phyloP scores from a whole-genome alignment of 2,797 vertebrate genomes.

The Tragopan temminckii region DNA sequence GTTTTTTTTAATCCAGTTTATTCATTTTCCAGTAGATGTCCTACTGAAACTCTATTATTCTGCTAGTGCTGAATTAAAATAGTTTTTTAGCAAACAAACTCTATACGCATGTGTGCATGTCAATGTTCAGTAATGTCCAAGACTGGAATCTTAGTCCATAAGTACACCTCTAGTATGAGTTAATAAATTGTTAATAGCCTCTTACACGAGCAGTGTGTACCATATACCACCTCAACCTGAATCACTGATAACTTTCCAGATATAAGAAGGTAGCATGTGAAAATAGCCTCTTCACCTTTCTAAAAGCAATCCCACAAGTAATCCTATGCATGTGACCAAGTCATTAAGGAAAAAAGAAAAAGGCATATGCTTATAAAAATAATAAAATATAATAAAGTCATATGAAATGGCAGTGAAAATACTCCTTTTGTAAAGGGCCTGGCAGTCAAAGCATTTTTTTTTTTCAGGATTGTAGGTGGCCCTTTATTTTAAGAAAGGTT shows the following conservation, averaged over 20 bases:
- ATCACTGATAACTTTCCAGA: background rate
- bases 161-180: background rate
- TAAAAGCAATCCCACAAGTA: background rate
- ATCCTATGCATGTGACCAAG: background rate
- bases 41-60: background rate
- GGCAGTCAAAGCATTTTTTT: background rate
- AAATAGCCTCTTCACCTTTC: background rate
- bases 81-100: background rate
- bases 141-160: background rate
- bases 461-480: background rate
- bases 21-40: background rate
- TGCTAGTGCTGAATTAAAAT: background rate
- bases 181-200: background rate
- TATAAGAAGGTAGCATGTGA: background rate
- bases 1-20: background rate
- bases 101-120: background rate
- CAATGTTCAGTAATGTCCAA: background rate
- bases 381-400: background rate
- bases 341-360: background rate
- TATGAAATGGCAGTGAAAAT: background rate
- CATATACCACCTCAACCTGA: background rate
- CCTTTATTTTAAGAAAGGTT: background rate
- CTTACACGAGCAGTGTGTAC: background rate
- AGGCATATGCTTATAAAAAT: background rate
- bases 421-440: background rate